A percentile compares a stretch with the other conserved stretches of the same genome.
Conservation (phyloP, 2,888 invertebrate species). For the Argyresthia goedartella region DNA sequence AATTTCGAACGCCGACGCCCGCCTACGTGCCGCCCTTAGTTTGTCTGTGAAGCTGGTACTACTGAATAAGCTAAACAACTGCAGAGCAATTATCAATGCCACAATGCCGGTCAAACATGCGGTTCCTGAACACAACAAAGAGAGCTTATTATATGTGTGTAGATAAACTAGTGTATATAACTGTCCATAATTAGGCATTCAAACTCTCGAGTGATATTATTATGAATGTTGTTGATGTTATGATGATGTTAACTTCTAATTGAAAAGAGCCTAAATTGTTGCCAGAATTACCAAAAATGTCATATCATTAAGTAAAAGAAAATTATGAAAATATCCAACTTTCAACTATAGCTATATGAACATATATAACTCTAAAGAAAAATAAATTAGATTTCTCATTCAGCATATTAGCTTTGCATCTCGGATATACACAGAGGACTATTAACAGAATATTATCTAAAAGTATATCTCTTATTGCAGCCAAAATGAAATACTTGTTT, state of each 20-base stretch:
- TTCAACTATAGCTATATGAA: slow-evolving; percentile 4
- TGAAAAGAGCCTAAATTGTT: slow-evolving; percentile 1
- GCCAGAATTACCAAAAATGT: slow-evolving; percentile 1
- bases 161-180: too few species aligned
- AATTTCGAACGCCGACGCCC: too few species aligned
- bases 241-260: background rate
- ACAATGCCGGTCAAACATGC: too few species aligned
- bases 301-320: slow-evolving; percentile 6
- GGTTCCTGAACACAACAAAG: too few species aligned
- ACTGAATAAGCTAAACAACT: too few species aligned
- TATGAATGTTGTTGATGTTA: too few species aligned
- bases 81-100: too few species aligned
- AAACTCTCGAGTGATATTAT: too few species aligned
- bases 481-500: background rate
- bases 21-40: too few species aligned
- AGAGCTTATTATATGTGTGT: too few species aligned
- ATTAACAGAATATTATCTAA: slow-evolving; percentile 1
- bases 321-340: slow-evolving; percentile 3
- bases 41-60: too few species aligned
- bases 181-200: too few species aligned
- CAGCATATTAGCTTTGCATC: background rate
- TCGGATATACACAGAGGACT: slow-evolving; percentile 2
- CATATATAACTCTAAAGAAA: slow-evolving; percentile 7
- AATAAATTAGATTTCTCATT: slow-evolving; percentile 6
- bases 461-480: background rate